Evolutionary conservation across 2,113 vertebrate genomes (phyloP), one percentile per base, ranked within the genome.

Genomic region (Eleginops maclovinus): DNA sequence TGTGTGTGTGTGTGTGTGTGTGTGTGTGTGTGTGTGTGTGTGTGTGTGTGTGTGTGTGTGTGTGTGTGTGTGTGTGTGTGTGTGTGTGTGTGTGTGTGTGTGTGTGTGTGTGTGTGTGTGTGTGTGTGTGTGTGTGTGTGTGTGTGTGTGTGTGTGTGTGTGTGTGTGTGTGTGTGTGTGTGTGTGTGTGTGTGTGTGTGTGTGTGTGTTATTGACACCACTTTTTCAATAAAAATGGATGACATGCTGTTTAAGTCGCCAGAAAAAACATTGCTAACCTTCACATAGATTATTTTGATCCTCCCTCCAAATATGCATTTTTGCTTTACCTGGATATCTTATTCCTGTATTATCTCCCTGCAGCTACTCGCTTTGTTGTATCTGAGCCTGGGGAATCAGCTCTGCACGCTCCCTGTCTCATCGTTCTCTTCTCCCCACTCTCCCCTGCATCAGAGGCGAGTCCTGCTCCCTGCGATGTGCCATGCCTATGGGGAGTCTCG

Each of bases 401-500:
- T 47, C 9, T 24, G 43, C 51, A 41, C 22, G 28, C 43, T 62
- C 53, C 36, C 2, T 1, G 8, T 51, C 69, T 88, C 68, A 67
- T 77, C 64, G 53, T 66, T 86, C 62, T 72, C 61, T 81, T 31
- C 69, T 43, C 74, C 71, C 41, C 36, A 17, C 60, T 77, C 74
- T 49, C 43, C 49, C 14, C 73, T 62, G 64, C 83, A 63, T 82
- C 65, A 51, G 63, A 75, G 73, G 50, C 6, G 49, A 70, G 63
- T 47, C 19, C n/a, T 68, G 77, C 73, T 74, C 67, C 62, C 72
- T 51, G 54, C 69, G 56, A 62, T 66, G 64, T 56, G 72, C 79
- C 9, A n/a, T 31, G 77, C 83, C 88, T 75, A 72, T 88, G 76
- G 88, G 85, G 82, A 85, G 82, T 81, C 87, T 90, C 83, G 83